Evolutionary conservation across 2,113 vertebrate genomes (phyloP), one percentile per base, ranked within the genome.

Genomic region (Galeopterus variegatus): DNA sequence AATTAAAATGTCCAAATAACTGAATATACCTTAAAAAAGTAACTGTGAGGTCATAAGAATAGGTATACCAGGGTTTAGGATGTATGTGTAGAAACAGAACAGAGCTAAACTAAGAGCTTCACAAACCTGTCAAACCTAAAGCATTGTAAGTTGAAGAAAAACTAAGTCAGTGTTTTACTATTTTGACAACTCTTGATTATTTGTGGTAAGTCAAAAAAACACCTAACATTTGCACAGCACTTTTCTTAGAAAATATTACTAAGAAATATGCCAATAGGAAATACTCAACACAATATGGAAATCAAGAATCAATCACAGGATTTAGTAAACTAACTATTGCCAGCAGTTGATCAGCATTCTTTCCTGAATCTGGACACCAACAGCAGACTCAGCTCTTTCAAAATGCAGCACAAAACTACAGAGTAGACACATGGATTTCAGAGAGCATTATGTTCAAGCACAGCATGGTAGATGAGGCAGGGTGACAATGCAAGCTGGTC

Each of bases 211-310:
- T 86, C 3, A 82, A 87, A 77, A 83, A 88, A 81, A 72, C 41
- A 70, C 23, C 64, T 80, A 89, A 90, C 28, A 83, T 72, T 56
- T 86, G 4, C 31, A 79, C 9, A 72, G 82, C 31, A 45, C n/a
- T 65, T 86, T 93, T 87, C 26, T 90, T 50, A 70, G 62, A 97
- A 95, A 89, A 62, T 70, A 9, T 45, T 82, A 60, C 41, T 64
- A 88, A 86, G 64, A 91, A 84, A 83, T 52, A 76, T 10, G n/a
- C 23, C 73, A 89, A 58, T 88, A 6, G n/a, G 65, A 96, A 92
- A 93, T 90, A 67, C 12, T 83, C 60, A 82, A 90, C 64, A 80
- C 58, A 33, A 69, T 45, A 45, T 17, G 4, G 58, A 96, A 79
- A 72, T 69, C 36, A 90, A 76, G 60, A 94, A 75, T 18, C 31